Percentiles rank a stretch among this genome's conserved stretches.
Evolutionary conservation across 2,888 invertebrate genomes (phyloP).

Genomic region (Rutpela maculata): DNA sequence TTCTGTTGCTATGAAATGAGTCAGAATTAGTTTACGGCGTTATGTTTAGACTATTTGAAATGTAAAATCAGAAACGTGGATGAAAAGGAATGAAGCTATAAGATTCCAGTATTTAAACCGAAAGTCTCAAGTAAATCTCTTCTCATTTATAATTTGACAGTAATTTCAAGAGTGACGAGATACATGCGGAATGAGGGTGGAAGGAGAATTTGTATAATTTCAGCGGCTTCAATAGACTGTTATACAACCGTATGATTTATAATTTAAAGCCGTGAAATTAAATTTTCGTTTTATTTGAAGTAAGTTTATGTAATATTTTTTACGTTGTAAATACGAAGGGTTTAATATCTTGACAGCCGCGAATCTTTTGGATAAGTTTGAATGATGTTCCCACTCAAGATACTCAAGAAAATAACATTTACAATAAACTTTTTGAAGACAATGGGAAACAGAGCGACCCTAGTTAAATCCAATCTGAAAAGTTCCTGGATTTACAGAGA

Average conservation of each 20-base stretch:
- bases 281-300: not conserved
- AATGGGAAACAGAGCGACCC: slow-evolving; percentile 36
- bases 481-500: slow-evolving; percentile 32
- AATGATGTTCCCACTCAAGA: slow-evolving; percentile 31
- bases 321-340: slow-evolving; percentile 13
- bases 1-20: too few species aligned
- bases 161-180: not conserved
- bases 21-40: too few species aligned
- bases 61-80: not conserved
- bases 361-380: slow-evolving; percentile 36
- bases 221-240: not conserved
- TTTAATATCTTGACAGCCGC: not conserved
- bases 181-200: not conserved
- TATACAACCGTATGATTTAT: not conserved
- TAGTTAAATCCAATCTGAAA: slow-evolving; percentile 47
- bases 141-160: not conserved
- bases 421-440: slow-evolving; percentile 45
- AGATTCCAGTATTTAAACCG: not conserved
- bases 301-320: not conserved
- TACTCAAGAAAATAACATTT: slow-evolving; percentile 42
- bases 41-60: not conserved
- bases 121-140: not conserved
- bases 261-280: not conserved
- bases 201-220: not conserved
- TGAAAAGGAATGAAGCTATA: not conserved